A percentile compares a stretch with the other conserved stretches of the same genome.
phyloP scores from a whole-genome alignment of 2,113 vertebrate genomes.

The Dryoscopus gambensis region DNA sequence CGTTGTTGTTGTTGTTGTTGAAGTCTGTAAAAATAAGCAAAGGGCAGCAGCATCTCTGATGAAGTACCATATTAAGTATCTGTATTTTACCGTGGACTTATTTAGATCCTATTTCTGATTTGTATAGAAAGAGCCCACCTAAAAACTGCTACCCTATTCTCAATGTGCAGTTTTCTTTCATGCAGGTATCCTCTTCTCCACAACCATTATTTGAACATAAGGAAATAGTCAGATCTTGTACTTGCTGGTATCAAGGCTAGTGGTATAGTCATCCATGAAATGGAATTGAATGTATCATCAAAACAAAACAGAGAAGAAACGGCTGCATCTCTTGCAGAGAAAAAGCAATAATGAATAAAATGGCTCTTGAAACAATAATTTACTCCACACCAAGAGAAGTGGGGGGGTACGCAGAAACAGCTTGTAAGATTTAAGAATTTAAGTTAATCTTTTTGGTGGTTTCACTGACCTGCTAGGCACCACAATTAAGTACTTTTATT shows the following conservation, averaged over 20 bases:
- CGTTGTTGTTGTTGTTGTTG: conserved; percentile 38
- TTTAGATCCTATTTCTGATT: conserved; percentile 58
- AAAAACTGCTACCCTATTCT: conserved; percentile 43
- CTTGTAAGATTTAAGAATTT: conserved; percentile 6
- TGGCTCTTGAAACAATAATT: conserved; percentile 61
- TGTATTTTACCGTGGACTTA: conserved; percentile 53
- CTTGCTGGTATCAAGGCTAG: conserved; percentile 52
- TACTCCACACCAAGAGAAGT: conserved; percentile 48
- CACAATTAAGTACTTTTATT: conserved; percentile 55
- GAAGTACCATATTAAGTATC: conserved; percentile 55
- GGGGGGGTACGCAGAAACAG: conserved; percentile 16
- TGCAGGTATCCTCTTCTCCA: conserved; percentile 37
- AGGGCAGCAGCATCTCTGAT: conserved; percentile 56
- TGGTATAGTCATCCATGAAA: conserved; percentile 43
- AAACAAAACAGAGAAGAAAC: conserved; percentile 65
- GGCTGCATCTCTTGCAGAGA: conserved; percentile 67
- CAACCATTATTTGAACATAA: conserved; percentile 46
- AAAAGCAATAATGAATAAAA: conserved; percentile 76
- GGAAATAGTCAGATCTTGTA: conserved; percentile 44
- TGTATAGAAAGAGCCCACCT: conserved; percentile 62
- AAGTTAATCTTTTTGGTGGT: conserved; percentile 49
- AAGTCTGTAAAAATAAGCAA: conserved; percentile 66
- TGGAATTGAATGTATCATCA: conserved; percentile 51
- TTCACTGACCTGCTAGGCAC: conserved; percentile 42
- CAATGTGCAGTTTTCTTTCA: conserved; percentile 45